Evolutionary conservation across 2,888 invertebrate species (phyloP), one percentile per base, ranked within the genome.

Genomic region (Nezara viridula): DNA sequence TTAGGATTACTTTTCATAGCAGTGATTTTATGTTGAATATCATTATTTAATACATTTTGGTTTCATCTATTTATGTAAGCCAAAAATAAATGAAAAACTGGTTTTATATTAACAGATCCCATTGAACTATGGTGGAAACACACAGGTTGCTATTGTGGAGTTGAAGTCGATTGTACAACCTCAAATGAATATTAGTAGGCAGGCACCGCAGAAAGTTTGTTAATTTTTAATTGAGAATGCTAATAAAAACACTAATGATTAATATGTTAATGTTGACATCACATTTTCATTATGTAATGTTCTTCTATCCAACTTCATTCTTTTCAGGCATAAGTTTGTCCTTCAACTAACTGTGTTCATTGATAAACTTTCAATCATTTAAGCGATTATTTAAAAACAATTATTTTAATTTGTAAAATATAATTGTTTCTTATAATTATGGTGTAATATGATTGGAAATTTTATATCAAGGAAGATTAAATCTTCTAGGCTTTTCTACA

Each of bases 31-130:
- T 47, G 12, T 77, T 86, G 50, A 24, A 44, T 32, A 16, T 49
- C 49, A n/a, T 32, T 27, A 49, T 49, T 86, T 55, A 32, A 21
- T 60, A 32, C 14, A 60, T 52, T 40, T 44, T 86, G 27, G 60
- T 40, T 60, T 52, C 24, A 16, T 86, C 24, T 86, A 55, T n/a
- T 60, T 55, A 21, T 86, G 32, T 0, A 27, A 73, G 12, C 21
- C 49, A 32, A 85, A 19, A 49, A 85, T 49, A 66, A 60, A 66
- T 73, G 44, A 88, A 60, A 60, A 40, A 32, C 21, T 50, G 60
- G 44, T 87, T 88, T 44, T 88, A 21, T 66, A 55, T 73, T 49
- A 88, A 88, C 88, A 88, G 88, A 88, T 88, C 19, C 88, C 88
- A 49, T 73, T 88, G 73, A 32, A 32, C 60, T 60, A 52, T 40